Base-by-base conservation (phyloP, 1,140 invertebrate species). In the Heliconius melpomene region DNA sequence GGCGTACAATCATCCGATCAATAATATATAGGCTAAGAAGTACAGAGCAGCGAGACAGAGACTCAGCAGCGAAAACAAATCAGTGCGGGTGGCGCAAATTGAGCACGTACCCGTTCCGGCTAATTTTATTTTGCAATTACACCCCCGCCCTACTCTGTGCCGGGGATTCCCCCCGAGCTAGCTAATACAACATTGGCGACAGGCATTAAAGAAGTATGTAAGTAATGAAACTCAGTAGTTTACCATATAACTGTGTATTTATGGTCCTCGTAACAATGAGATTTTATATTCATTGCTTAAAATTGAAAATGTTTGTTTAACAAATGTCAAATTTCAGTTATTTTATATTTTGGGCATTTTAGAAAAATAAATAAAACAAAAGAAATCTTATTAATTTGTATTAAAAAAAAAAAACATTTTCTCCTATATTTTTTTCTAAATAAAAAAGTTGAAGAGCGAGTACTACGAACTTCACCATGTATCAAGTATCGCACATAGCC, bases 41-140 rank as follows among this genome's bases (percentile, higher is more conserved):
- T 85, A 89, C 90, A 92, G 91, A 90, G 89, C 83, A 89, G 81
- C 81, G 81, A 81, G 80, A 83, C 75, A 83, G 80, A 87, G 85
- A 85, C 87, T 84, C 86, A 84, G 88, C 84, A 88, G 89, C 87
- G 90, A 93, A 94, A 94, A 94, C 93, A 94, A 94, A 94, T 94
- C 93, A 93, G 92, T 87, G 91, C 86, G 90, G 91, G 92, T 92
- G 92, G 92, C 92, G 91, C 89, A 93, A 94, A 93, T 94, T 94
- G 93, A 92, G 92, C 92, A 94, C 93, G 93, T 94, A 93, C 90
- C 92, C 90, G 92, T 94, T 94, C 92, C 84, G 91, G 92, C 93
- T 94, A 94, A 94, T 94, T 94, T 94, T 94, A 94, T 94, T 94
- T 94, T 93, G 93, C 93, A 94, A 94, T 94, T 94, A 94, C 92